These are phyloP conservation scores for Stratiolaelaps scimitus DNA, from an alignment of 1,140 invertebrate species.

Conservation along the genomic window DNA sequence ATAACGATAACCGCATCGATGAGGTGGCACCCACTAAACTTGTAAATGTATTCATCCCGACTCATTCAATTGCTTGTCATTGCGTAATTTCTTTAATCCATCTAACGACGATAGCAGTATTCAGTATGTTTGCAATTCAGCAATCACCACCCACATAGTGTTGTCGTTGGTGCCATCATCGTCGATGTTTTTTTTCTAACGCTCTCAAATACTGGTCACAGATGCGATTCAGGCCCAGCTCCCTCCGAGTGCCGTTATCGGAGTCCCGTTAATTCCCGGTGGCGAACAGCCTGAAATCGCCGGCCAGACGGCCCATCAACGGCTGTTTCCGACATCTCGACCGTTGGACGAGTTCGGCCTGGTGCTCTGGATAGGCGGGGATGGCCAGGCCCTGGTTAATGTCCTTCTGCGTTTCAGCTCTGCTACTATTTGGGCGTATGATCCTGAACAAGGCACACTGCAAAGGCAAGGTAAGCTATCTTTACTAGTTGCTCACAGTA, in stretches of 20 bases:
- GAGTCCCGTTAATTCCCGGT: not conserved
- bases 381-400: not conserved
- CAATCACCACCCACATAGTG: no score
- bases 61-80: no score
- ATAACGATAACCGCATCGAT: no score
- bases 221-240: not conserved
- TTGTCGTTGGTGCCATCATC: no score
- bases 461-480: not conserved
- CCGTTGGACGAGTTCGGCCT: not conserved
- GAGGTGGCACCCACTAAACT: no score
- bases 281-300: not conserved
- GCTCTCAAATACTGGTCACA: not conserved
- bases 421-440: not conserved
- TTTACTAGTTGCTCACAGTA: no score
- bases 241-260: not conserved
- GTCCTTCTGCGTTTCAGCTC: not conserved
- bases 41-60: no score
- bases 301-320: not conserved
- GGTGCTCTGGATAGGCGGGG: conserved; percentile 8
- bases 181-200: no score
- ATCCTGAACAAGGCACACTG: not conserved
- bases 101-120: no score
- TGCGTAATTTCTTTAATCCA: no score
- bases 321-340: not conserved
- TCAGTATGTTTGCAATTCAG: no score